phyloP scores from a whole-genome alignment of 2,113 vertebrate genomes.

The Cheilinus undulatus region DNA sequence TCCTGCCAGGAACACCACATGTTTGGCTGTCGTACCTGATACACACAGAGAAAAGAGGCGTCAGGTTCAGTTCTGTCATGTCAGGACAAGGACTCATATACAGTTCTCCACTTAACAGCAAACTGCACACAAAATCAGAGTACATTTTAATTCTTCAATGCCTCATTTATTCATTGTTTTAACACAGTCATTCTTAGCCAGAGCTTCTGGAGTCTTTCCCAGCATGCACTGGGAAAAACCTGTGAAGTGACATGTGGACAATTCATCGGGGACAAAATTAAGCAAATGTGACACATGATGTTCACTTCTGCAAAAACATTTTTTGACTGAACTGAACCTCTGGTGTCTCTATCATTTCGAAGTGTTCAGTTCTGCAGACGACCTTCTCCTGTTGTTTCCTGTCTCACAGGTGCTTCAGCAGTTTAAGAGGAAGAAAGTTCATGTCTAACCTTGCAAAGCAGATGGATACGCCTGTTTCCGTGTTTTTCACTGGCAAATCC shows the following conservation, averaged over 20 bases:
- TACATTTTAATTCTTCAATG: slow-evolving; percentile 17
- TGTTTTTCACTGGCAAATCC: too few species aligned
- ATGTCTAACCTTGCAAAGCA: too few species aligned
- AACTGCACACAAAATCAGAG: slow-evolving; percentile 15
- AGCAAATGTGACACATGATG: slow-evolving; percentile 13
- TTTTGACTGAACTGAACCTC: not conserved
- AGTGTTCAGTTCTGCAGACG: not conserved
- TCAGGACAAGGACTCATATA: not conserved
- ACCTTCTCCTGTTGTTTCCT: slow-evolving; percentile 23
- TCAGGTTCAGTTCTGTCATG: slow-evolving; percentile 26
- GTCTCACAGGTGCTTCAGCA: slow-evolving; percentile 41
- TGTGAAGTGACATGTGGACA: slow-evolving; percentile 36
- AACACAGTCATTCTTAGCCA: slow-evolving; percentile 26
- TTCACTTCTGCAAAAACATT: slow-evolving; percentile 22
- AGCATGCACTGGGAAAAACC: slow-evolving; percentile 26
- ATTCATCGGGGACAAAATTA: slow-evolving; percentile 38
- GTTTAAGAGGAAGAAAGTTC: too few species aligned
- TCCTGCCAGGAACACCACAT: slow-evolving; percentile 86
- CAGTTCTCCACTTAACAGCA: not conserved
- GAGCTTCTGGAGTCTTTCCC: slow-evolving; percentile 38
- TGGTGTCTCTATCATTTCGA: slow-evolving; percentile 4
- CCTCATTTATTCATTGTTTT: slow-evolving; percentile 25
- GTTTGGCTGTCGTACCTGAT: slow-evolving; percentile 88
- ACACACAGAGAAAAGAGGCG: slow-evolving; percentile 35
- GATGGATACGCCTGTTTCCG: too few species aligned